phyloP scores from a whole-genome alignment of 2,797 vertebrate genomes.

The Hippoglossus hippoglossus region DNA sequence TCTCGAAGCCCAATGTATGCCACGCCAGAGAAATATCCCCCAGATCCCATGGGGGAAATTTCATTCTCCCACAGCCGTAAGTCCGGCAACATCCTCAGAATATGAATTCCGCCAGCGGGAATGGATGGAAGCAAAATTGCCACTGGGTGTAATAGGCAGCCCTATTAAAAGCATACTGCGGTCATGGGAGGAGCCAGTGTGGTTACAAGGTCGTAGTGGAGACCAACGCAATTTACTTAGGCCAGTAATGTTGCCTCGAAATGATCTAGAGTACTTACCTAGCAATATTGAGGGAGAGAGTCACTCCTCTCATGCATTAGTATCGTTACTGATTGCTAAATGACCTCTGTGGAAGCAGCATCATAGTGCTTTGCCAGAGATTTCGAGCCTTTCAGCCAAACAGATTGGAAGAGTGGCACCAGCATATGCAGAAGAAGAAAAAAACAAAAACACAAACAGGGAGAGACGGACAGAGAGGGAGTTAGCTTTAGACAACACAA shows the following conservation, averaged over 20 bases:
- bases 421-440: conserved; percentile 13
- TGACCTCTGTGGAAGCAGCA: conserved; percentile 41
- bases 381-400: conserved; percentile 46
- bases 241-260: conserved; percentile 40
- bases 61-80: conserved; percentile 67
- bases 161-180: conserved; percentile 71
- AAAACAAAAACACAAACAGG: conserved; percentile 2
- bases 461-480: conserved; percentile 21
- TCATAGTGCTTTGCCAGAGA: conserved; percentile 31
- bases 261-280: conserved; percentile 39
- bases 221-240: conserved; percentile 55
- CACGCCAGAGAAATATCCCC: conserved; percentile 69
- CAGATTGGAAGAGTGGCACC: conserved; percentile 22
- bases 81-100: conserved; percentile 65
- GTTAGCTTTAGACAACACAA: conserved; percentile 56
- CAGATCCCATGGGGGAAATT: conserved; percentile 73
- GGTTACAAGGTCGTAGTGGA: conserved; percentile 64
- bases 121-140: conserved; percentile 65
- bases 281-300: conserved; percentile 21
- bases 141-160: conserved; percentile 52
- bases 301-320: conserved; percentile 38
- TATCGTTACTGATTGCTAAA: conserved; percentile 53
- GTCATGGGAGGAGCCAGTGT: conserved; percentile 59
- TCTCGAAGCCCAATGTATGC: conserved; percentile 47
- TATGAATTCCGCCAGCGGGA: conserved; percentile 62